Evolutionary conservation across 2,888 invertebrate species (phyloP), one percentile per base, ranked within the genome.

Genomic region (Shargacucullia verbasci): DNA sequence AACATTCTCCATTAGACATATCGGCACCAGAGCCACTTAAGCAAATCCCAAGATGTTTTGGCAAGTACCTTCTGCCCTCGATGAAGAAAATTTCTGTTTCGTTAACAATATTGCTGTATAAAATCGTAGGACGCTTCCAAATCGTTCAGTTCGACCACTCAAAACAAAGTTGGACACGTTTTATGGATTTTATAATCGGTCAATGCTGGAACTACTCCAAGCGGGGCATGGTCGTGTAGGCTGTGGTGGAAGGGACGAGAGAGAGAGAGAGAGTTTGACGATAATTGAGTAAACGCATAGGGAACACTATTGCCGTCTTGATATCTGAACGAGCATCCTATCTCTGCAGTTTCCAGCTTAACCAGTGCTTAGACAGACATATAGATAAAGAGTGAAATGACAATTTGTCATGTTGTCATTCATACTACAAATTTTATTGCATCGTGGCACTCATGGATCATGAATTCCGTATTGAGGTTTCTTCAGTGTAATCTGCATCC

Each of bases 171-270:
- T 83, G 83, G 82, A 82, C 85, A 83, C 83, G 86, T 86, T 90
- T 88, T 87, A 87, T 86, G 86, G 82, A 87, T 89, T 90, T 87
- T 88, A 87, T 88, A 89, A 90, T 88, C 88, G 88, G 85, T 87
- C 88, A 88, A 78, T 79, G 81, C 80, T 89, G 90, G 89, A 88
- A 72, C 61, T 61, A 72, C 72, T 88, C 89, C 89, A 90, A 88
- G 63, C 78, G 67, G 75, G 70, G 56, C 57, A 63, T 31, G 63
- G 44, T 65, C 44, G 63, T 13, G 34, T 29, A 11, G 7, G n/a
- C 0, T 11, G 7, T 35, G 60, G 65, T 41, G 0, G 43, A 78
- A 80, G 57, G n/a, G 3, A 63, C 0, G 15, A 43, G 39, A 0
- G 15, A 43, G 39, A 35, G 34, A 1, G 2, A 54, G 47, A 50